Base-by-base conservation (phyloP, 2,113 vertebrate genomes). In the Struthio camelus region DNA sequence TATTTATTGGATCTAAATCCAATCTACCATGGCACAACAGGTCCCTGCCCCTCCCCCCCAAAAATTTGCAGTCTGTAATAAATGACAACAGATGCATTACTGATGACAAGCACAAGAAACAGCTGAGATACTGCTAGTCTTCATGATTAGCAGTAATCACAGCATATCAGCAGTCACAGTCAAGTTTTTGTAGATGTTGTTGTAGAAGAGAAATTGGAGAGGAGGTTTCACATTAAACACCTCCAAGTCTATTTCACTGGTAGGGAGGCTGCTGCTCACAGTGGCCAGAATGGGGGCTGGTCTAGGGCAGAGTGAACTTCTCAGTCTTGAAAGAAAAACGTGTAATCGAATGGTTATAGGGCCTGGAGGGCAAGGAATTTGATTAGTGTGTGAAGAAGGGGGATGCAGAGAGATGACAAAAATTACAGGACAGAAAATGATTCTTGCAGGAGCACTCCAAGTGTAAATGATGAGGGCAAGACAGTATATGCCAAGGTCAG, bases 231-330 rank as follows among this genome's bases (percentile, higher is more conserved):
- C 54, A 66, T 20, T 40, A 66, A 85, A 42, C 66, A 10, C 14
- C 18, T 54, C 3, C 6, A 42, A 11, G 4, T 58, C 54, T 72
- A 8, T 87, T 93, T 75, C 22, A 6, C n/a, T 79, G 11, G 58
- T 18, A 40, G 19, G 34, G 34, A 36, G 1, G 3, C 14, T 72
- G 38, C 15, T 64, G 44, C 36, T 92, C 24, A 40, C 27, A 42
- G 25, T 53, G 16, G 73, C 5, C 30, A 28, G 66, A 69, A 14
- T 15, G 25, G 44, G 44, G 8, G 6, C 38, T 75, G 34, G 10
- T 3, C 1, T 30, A 64, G 51, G 10, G 11, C 38, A 42, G 22
- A 75, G 12, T 3, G 1, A 58, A 40, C 1, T 0, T 59, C 14
- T 75, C 24, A 27, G 16, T 76, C 28, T 64, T 85, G 48, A 11